These are phyloP conservation scores for Potamarius usumacintae DNA, from an alignment of 2,113 vertebrate genomes.

Conservation along the genomic window DNA sequence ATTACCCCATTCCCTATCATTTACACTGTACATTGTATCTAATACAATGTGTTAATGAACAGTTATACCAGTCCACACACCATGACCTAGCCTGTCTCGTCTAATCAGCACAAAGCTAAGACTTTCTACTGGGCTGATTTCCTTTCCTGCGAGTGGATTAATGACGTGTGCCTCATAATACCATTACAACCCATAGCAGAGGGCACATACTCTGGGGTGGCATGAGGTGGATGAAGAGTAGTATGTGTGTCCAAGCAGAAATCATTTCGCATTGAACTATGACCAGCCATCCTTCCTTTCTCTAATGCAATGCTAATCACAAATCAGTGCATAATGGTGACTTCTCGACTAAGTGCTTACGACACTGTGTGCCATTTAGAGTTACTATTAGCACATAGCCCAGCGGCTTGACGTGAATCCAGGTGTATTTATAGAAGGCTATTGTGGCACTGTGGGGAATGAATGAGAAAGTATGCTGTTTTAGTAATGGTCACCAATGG, in stretches of 20 bases:
- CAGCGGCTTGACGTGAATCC: slow-evolving; percentile 23
- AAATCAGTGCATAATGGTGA: slow-evolving; percentile 30
- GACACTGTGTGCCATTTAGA: slow-evolving; percentile 34
- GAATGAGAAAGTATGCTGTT: not conserved
- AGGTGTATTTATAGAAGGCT: slow-evolving; percentile 48
- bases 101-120: slow-evolving; percentile 46
- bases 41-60: slow-evolving; percentile 33
- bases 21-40: slow-evolving; percentile 24
- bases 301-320: slow-evolving; percentile 35
- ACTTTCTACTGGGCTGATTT: slow-evolving; percentile 55
- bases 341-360: slow-evolving; percentile 30
- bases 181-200: slow-evolving; percentile 56
- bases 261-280: slow-evolving; percentile 28
- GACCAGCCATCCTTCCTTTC: slow-evolving; percentile 2
- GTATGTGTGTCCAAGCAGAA: slow-evolving; percentile 22
- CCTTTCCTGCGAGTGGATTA: slow-evolving; percentile 65
- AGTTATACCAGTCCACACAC: slow-evolving; percentile 28
- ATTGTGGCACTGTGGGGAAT: not conserved
- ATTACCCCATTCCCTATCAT: slow-evolving; percentile 34
- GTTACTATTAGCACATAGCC: slow-evolving; percentile 30
- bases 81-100: slow-evolving; percentile 41
- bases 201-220: slow-evolving; percentile 7
- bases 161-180: slow-evolving; percentile 66
- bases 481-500: not conserved
- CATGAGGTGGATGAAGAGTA: slow-evolving; percentile 14